Percentiles rank a stretch among this genome's conserved stretches.
Evolutionary conservation across 2,888 invertebrate species (phyloP).

Genomic region (Malthinus seriepunctatus): DNA sequence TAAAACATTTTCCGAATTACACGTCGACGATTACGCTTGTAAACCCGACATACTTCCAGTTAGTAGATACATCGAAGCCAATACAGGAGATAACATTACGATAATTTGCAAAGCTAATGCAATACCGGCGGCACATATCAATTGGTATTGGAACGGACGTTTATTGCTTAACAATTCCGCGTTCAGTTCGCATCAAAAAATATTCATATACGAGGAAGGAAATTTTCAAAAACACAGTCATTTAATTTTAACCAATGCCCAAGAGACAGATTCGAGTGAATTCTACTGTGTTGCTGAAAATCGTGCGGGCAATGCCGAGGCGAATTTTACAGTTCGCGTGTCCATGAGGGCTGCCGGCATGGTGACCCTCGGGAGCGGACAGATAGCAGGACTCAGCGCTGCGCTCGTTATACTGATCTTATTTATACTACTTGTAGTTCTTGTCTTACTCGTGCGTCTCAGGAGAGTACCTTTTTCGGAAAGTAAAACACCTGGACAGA

Average conservation of each 20-base stretch:
- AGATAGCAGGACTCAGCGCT: conserved; percentile 83
- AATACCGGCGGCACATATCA: conserved; percentile 77
- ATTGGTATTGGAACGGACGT: conserved; percentile 87
- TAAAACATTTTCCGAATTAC: conserved; percentile 74
- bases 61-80: conserved; percentile 76
- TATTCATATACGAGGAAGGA: conserved; percentile 77
- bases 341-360: conserved; percentile 77
- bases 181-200: conserved; percentile 77
- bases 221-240: conserved; percentile 76
- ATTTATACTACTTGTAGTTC: conserved; percentile 71
- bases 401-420: conserved; percentile 78
- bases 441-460: conserved; percentile 74
- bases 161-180: conserved; percentile 76
- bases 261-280: conserved; percentile 80
- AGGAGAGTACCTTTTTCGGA: conserved; percentile 74
- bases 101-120: conserved; percentile 81
- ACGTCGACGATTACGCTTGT: conserved; percentile 84
- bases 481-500: conserved; percentile 74
- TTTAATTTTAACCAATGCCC: conserved; percentile 78
- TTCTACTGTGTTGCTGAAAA: conserved; percentile 91
- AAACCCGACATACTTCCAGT: conserved; percentile 78
- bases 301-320: conserved; percentile 83
- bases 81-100: conserved; percentile 83
- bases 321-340: conserved; percentile 86
- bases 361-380: conserved; percentile 80